These are phyloP conservation scores for Dicyrtoma fusca DNA, from an alignment of 2,888 invertebrate species.

Conservation along the genomic window DNA sequence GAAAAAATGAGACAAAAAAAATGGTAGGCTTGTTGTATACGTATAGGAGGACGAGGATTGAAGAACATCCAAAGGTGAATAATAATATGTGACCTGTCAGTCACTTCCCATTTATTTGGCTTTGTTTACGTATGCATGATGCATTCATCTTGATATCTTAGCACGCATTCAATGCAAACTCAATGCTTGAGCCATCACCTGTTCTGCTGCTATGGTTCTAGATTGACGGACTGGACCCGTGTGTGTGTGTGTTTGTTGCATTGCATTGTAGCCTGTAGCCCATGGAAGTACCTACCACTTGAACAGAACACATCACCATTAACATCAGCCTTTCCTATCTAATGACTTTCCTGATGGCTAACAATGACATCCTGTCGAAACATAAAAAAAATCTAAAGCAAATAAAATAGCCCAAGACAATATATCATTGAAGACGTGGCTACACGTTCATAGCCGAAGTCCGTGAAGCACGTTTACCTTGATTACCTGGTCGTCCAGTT, in stretches of 20 bases:
- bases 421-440: constrained; percentile 16
- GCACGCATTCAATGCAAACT: too few species aligned
- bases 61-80: background rate
- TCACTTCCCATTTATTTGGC: constrained; percentile 2
- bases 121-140: constrained; percentile 4
- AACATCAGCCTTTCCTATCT: background rate
- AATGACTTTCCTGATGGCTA: constrained; percentile 18
- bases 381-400: constrained; percentile 25
- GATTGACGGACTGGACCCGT: background rate
- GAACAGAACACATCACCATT: constrained; percentile 6
- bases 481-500: too few species aligned
- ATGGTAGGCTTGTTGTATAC: too few species aligned
- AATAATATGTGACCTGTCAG: constrained; percentile 17
- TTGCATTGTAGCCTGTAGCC: background rate
- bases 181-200: too few species aligned
- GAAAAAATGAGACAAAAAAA: too few species aligned
- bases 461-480: too few species aligned
- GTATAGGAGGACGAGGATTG: too few species aligned
- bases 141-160: constrained; percentile 17
- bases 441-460: too few species aligned
- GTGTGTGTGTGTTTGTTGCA: background rate
- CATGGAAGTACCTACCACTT: background rate
- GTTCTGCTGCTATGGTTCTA: too few species aligned
- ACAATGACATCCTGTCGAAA: constrained; percentile 34
- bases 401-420: constrained; percentile 27